Conservation (phyloP, 2,888 invertebrate genomes). For the Xylophagus ater region DNA sequence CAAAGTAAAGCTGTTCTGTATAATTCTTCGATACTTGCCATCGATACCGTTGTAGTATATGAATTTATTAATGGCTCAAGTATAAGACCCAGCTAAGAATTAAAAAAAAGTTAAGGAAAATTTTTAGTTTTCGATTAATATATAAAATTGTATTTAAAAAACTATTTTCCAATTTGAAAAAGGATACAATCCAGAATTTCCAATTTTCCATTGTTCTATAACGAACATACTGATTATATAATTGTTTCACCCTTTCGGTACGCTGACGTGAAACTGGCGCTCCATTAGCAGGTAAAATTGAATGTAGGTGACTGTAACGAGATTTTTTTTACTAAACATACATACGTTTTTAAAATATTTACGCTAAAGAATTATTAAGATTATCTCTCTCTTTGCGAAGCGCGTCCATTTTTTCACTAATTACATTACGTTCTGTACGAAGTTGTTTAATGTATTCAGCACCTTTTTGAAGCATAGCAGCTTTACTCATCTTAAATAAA, state of each 20-base stretch:
- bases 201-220: constrained; percentile 80
- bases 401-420: constrained; percentile 83
- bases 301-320: constrained; percentile 74
- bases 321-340: constrained; percentile 4
- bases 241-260: constrained; percentile 81
- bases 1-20: constrained; percentile 85
- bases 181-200: constrained; percentile 95
- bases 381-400: constrained; percentile 81
- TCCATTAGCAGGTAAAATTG: constrained; percentile 88
- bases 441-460: constrained; percentile 90
- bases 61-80: constrained; percentile 81
- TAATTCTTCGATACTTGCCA: constrained; percentile 81
- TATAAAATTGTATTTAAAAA: not conserved
- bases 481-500: constrained; percentile 67
- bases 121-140: constrained; percentile 1
- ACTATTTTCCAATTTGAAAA: constrained; percentile 3
- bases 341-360: constrained; percentile 20
- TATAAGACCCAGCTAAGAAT: constrained; percentile 75
- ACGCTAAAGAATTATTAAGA: constrained; percentile 85
- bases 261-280: constrained; percentile 85
- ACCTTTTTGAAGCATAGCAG: constrained; percentile 92
- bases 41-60: constrained; percentile 85
- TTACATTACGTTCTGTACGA: constrained; percentile 69
- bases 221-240: constrained; percentile 86
- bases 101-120: constrained; percentile 37